A percentile compares a stretch with the other conserved stretches of the same genome.
Evolutionary conservation across 1,140 invertebrate species (phyloP).

Genomic region (Colletes latitarsis): DNA sequence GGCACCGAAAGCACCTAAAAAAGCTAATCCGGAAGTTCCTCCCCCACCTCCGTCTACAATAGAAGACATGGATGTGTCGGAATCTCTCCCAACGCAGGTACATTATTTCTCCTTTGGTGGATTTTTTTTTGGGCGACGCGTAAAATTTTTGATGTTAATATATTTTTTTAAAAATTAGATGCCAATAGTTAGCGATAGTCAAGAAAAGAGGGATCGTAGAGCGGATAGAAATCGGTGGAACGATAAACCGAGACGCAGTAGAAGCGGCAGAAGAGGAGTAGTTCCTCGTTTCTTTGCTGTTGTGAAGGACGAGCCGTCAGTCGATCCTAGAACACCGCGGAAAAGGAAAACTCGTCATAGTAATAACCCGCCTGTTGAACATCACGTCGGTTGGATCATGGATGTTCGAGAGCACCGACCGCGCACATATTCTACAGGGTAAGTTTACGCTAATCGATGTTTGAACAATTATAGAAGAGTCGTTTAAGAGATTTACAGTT

Average conservation of each 20-base stretch:
- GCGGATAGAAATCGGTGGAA: slow-evolving; percentile 66
- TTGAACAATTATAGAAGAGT: neutral
- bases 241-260: slow-evolving; percentile 62
- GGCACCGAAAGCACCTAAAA: slow-evolving; percentile 84
- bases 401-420: slow-evolving; percentile 92
- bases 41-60: slow-evolving; percentile 88
- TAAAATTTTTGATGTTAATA: neutral
- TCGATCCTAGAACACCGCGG: slow-evolving; percentile 86
- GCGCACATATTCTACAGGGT: slow-evolving; percentile 88
- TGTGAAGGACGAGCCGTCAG: slow-evolving; percentile 88
- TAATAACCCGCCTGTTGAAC: slow-evolving; percentile 95
- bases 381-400: slow-evolving; percentile 98
- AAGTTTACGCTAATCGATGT: slow-evolving; percentile 27
- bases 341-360: slow-evolving; percentile 96
- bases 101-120: neutral
- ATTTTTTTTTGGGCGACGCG: neutral
- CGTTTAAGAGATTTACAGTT: too few relatives aligned
- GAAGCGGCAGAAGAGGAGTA: slow-evolving; percentile 73
- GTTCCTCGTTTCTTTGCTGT: slow-evolving; percentile 95
- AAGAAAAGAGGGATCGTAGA: slow-evolving; percentile 70
- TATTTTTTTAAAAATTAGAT: slow-evolving; percentile 45
- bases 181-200: slow-evolving; percentile 57
- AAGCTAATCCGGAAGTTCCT: slow-evolving; percentile 86
- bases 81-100: slow-evolving; percentile 70
- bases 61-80: slow-evolving; percentile 72